phyloP scores from a whole-genome alignment of 2,113 vertebrate species.

The Aegithalos caudatus region DNA sequence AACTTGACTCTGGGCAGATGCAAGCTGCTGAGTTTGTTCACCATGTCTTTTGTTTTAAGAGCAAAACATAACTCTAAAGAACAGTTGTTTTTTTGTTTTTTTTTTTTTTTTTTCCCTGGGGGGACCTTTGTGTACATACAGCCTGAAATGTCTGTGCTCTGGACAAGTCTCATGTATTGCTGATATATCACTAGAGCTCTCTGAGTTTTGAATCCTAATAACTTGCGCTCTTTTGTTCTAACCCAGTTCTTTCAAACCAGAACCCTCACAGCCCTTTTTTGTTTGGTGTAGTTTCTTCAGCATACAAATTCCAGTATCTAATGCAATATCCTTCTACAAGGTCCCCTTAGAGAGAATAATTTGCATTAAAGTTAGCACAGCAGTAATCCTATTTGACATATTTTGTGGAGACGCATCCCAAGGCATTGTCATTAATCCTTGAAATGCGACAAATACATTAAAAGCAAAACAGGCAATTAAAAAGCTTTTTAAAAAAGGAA shows the following conservation, averaged over 20 bases:
- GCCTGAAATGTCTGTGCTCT: neutral
- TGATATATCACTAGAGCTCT: neutral
- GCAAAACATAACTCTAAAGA: neutral
- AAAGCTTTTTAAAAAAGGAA: neutral
- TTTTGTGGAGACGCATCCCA: neutral
- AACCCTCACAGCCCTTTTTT: neutral
- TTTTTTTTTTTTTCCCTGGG: too few species aligned
- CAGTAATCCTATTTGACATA: neutral
- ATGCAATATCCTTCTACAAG: neutral
- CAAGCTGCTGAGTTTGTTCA: neutral
- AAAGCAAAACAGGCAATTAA: constrained; percentile 38
- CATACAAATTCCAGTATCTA: neutral
- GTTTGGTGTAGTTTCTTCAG: neutral
- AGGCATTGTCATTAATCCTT: constrained; percentile 15
- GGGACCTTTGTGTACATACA: neutral
- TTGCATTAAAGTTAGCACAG: neutral
- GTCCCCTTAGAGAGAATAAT: neutral
- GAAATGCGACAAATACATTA: constrained; percentile 4
- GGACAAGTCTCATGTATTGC: neutral
- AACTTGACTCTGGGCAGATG: neutral
- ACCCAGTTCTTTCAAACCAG: neutral
- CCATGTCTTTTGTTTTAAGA: neutral
- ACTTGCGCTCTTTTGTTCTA: neutral
- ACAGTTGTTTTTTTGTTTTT: too few species aligned
- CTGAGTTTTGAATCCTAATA: neutral